Evolutionary conservation across 2,113 vertebrate genomes (phyloP), one percentile per base, ranked within the genome.

Genomic region (Tupaia chinensis): DNA sequence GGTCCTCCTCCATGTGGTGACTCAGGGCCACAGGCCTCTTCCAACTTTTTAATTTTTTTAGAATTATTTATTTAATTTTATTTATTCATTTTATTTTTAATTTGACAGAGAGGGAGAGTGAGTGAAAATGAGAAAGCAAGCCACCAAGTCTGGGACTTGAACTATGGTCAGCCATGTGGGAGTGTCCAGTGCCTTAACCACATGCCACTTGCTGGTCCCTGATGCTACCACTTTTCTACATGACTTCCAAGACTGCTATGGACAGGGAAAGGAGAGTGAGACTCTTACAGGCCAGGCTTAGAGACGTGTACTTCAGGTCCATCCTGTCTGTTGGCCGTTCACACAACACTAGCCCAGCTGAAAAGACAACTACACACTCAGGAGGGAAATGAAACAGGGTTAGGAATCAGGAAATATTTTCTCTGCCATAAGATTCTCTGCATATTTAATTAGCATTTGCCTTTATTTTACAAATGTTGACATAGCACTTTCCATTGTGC

Each of bases 351-450:
- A 5, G 32, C 15, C n/a, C 15, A 1, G 17, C 27, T 2, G 54
- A 69, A 58, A 74, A 34, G 1, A n/a, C 63, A 53, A 14, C 15
- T 7, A 3, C 7, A 58, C 23, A 32, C 63, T 32, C 11, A 27
- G 29, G 27, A 80, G 29, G 23, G 7, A 58, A 19, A 65, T 0
- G 17, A 63, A 77, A 29, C 23, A 12, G 4, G 17, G 3, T 12
- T 11, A 44, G 65, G 53, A 68, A 3, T 12, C 44, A 17, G 0
- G 0, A 8, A 22, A 11, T 3, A 11, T 23, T 34, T 8, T 81
- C 54, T 20, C 61, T 80, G 68, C 15, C 25, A 56, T 6, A 16
- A 9, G 12, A 58, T 29, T 54, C 17, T 61, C 53, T 53, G 56
- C 60, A 58, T 7, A 7, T 7, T 44, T 11, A 56, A 54, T 2